Conservation (phyloP, 1,140 invertebrate genomes). For the Aphaenogaster floridana region DNA sequence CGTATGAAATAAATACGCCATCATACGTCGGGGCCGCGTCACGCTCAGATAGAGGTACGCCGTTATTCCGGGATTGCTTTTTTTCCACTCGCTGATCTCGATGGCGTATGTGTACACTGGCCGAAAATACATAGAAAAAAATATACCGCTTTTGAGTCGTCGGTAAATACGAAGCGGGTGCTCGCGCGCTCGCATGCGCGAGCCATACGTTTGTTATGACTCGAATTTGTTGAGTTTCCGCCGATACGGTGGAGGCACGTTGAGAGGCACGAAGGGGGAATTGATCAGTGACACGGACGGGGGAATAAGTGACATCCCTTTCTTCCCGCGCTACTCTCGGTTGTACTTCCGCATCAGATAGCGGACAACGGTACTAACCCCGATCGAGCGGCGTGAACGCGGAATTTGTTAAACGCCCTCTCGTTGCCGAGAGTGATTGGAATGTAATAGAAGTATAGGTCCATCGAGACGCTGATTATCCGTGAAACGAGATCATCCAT, state of each 20-base stretch:
- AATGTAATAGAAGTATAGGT: conserved; percentile 72
- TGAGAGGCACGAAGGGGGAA: conserved; percentile 12
- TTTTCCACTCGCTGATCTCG: conserved; percentile 71
- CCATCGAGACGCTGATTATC: conserved; percentile 70
- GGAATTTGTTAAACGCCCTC: conserved; percentile 62
- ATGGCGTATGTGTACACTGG: conserved; percentile 65
- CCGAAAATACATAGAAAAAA: conserved; percentile 71
- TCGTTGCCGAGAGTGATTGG: conserved; percentile 66
- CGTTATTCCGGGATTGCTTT: conserved; percentile 71
- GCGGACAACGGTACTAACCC: neutral
- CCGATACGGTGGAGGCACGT: conserved; percentile 18
- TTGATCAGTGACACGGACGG: neutral
- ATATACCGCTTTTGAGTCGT: conserved; percentile 70
- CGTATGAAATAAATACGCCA: conserved; percentile 77
- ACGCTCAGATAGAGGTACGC: conserved; percentile 60
- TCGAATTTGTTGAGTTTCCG: conserved; percentile 66
- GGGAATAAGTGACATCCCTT: neutral
- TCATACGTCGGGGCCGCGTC: conserved; percentile 66
- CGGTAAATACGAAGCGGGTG: conserved; percentile 50
- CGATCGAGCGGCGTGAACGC: conserved; percentile 3
- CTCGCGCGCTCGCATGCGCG: neutral
- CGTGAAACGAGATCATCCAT: conserved; percentile 72
- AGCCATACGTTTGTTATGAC: conserved; percentile 48
- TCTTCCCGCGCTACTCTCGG: neutral
- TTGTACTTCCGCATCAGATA: neutral